A percentile compares a stretch with the other conserved stretches of the same genome.
Conservation (phyloP, 2,113 vertebrate species). For the Porphyrio hochstetteri region DNA sequence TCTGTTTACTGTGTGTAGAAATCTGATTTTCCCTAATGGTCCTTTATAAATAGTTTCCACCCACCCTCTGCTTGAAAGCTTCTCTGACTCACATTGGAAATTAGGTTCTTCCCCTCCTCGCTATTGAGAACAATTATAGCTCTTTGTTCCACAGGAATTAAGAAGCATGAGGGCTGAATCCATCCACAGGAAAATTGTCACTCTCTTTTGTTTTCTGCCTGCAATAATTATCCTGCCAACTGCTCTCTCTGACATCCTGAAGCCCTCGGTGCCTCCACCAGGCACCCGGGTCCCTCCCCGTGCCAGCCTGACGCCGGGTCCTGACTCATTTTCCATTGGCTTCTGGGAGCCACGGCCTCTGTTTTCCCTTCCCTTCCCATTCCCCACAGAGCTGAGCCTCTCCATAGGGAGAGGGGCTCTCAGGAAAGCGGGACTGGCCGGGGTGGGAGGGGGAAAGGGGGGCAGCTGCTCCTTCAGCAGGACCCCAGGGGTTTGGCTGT, state of each 20-base stretch:
- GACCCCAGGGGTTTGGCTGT: accelerated
- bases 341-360: neutral
- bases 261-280: neutral
- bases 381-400: neutral
- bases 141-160: conserved; percentile 70
- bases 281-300: neutral
- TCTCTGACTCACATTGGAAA: conserved; percentile 70
- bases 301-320: neutral
- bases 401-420: accelerated
- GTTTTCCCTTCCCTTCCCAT: neutral
- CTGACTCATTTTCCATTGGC: conserved; percentile 9
- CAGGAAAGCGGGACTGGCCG: neutral
- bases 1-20: conserved; percentile 61
- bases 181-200: conserved; percentile 65
- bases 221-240: conserved; percentile 64
- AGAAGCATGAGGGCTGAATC: conserved; percentile 69
- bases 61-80: conserved; percentile 64
- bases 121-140: conserved; percentile 72
- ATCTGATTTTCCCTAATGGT: conserved; percentile 62
- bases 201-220: conserved; percentile 64
- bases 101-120: conserved; percentile 66
- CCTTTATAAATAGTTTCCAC: conserved; percentile 70
- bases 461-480: neutral
- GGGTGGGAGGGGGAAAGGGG: neutral
- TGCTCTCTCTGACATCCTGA: conserved; percentile 37